phyloP scores from a whole-genome alignment of 2,113 vertebrate genomes.

The Puntigrus tetrazona region DNA sequence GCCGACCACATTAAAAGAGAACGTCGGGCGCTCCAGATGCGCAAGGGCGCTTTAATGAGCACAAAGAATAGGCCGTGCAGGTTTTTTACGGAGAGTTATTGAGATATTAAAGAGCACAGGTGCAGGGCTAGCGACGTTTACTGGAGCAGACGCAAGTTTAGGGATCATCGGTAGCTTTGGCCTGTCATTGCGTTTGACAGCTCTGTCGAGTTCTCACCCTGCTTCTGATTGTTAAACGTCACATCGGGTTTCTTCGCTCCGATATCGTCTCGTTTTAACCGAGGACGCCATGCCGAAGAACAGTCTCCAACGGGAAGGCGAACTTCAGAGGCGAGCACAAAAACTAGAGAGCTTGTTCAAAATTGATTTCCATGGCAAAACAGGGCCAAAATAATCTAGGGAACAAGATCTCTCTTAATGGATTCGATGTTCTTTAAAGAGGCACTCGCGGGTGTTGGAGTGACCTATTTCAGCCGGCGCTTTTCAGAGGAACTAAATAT shows the following conservation, averaged over 20 bases:
- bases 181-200: not conserved
- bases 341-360: slow-evolving; percentile 69
- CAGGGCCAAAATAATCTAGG: slow-evolving; percentile 78
- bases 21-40: slow-evolving; percentile 68
- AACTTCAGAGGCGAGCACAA: slow-evolving; percentile 62
- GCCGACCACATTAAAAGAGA: slow-evolving; percentile 74
- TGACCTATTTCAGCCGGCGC: slow-evolving; percentile 76
- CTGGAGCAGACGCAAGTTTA: not conserved
- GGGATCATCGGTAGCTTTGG: not conserved
- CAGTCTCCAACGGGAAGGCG: not conserved
- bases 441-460: slow-evolving; percentile 75
- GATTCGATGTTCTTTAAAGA: slow-evolving; percentile 79
- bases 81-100: slow-evolving; percentile 64
- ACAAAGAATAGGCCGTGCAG: slow-evolving; percentile 67
- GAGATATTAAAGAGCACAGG: slow-evolving; percentile 70
- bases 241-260: not conserved
- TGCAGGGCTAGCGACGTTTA: slow-evolving; percentile 55
- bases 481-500: slow-evolving; percentile 69
- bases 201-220: not conserved
- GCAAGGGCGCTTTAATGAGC: slow-evolving; percentile 71
- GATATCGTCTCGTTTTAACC: not conserved
- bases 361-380: slow-evolving; percentile 76
- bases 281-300: slow-evolving; percentile 2
- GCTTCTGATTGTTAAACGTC: not conserved
- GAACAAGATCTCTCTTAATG: slow-evolving; percentile 78